Evolutionary conservation across 2,888 invertebrate genomes (phyloP).

Genomic region (Chrysotoxum bicinctum): DNA sequence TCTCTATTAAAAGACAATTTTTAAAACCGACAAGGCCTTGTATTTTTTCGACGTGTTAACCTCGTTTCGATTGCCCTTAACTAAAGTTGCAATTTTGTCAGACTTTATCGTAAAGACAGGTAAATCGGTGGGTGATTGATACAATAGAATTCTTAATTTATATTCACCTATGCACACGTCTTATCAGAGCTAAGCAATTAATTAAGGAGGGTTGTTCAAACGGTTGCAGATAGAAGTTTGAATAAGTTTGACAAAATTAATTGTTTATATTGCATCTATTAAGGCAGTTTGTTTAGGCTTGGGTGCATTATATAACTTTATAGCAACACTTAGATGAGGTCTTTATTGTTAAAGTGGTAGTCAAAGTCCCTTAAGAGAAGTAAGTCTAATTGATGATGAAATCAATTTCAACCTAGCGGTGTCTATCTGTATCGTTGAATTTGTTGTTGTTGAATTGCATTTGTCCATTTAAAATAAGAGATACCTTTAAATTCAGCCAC

Average conservation of each 20-base stretch:
- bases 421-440: too few species aligned
- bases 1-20: background rate
- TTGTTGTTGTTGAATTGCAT: too few species aligned
- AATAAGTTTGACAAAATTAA: background rate
- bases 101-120: conserved; percentile 37
- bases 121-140: conserved; percentile 39
- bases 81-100: background rate
- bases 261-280: background rate
- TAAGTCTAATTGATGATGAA: too few species aligned
- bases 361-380: too few species aligned
- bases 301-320: too few species aligned
- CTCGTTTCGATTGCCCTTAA: conserved; percentile 15
- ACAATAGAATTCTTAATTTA: conserved; percentile 39
- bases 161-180: conserved; percentile 16
- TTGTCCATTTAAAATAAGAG: too few species aligned
- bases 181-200: conserved; percentile 15
- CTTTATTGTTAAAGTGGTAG: too few species aligned
- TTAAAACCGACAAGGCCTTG: conserved; percentile 21
- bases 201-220: conserved; percentile 23
- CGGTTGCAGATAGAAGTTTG: conserved; percentile 14
- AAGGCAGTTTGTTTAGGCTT: background rate
- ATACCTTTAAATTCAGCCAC: too few species aligned
- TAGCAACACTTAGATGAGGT: too few species aligned
- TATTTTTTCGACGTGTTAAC: conserved; percentile 20
- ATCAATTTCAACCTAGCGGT: too few species aligned